Evolutionary conservation across 2,888 invertebrate genomes (phyloP), one percentile per base, ranked within the genome.

Genomic region (Dascillus cervinus): DNA sequence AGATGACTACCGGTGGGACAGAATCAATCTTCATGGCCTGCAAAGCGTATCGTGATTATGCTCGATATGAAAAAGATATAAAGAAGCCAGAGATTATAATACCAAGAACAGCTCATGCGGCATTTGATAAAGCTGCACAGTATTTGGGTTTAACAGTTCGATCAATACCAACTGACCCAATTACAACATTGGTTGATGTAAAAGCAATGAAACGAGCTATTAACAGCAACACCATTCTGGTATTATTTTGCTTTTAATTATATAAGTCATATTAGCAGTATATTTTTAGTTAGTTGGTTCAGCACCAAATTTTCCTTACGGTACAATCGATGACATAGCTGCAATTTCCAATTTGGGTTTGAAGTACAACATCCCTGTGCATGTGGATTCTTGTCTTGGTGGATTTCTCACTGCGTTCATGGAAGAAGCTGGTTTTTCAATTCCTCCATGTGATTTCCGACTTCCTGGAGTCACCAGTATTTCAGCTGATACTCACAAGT

Each of bases 401-500:
- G 97, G 98, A 14, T 97, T 98, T 67, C 69, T 97, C 21, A 77
- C 91, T 4, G 89, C 85, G 6, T 95, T 98, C 64, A 90, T 95
- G 85, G 73, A 79, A 28, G 74, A 77, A 27, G 92, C 92, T 6
- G 96, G 96, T 0, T 90, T 77, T 58, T 56, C 67, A 0, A 53
- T 91, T 3, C 80, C 82, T 1, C 70, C 73, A 6, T 94, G 92
- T 62, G 96, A 98, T 69, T 99, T 98, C 66, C 59, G 77, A 4
- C 69, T 98, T 32, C 77, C 82, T 1, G 98, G 97, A 1, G 94
- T 98, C 0, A 85, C 87, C 0, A 96, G 96, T 55, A 95, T 98
- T 34, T 96, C 96, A 0, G 92, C 91, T n/a, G 98, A 98, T 60
- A 94, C 96, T 0, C 97, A 98, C 58, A 98, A 98, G 74, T 98